phyloP scores from a whole-genome alignment of 2,888 invertebrate species.

The Athrips mouffetella region DNA sequence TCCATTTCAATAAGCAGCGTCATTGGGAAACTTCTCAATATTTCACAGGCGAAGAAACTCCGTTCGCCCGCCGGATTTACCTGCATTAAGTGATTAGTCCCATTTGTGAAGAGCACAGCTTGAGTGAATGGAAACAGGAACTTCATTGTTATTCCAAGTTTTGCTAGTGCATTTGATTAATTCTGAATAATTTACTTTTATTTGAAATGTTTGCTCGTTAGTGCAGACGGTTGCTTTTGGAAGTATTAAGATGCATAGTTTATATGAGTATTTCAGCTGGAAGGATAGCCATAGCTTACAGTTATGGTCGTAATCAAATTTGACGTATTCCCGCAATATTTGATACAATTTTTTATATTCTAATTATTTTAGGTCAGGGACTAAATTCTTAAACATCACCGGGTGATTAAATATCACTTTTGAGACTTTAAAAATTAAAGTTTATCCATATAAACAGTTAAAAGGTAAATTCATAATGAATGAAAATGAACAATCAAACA shows the following conservation, averaged over 20 bases:
- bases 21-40: slow-evolving; percentile 59
- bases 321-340: no score
- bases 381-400: no score
- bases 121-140: slow-evolving; percentile 32
- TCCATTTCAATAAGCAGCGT: slow-evolving; percentile 35
- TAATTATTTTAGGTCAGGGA: no score
- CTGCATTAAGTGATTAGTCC: slow-evolving; percentile 73
- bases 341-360: no score
- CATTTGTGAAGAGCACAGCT: slow-evolving; percentile 68
- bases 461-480: no score
- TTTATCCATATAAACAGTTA: no score
- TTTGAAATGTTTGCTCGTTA: background rate
- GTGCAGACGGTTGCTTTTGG: background rate
- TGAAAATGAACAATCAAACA: no score
- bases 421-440: no score
- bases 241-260: background rate
- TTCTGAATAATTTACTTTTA: slow-evolving; percentile 32
- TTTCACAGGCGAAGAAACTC: slow-evolving; percentile 52
- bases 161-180: slow-evolving; percentile 40
- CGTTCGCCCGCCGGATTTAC: slow-evolving; percentile 43
- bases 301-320: no score
- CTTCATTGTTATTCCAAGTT: slow-evolving; percentile 29
- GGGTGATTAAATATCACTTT: no score
- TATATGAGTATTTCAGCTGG: no score
- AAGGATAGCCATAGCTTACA: no score